A percentile compares a stretch with the other conserved stretches of the same genome.
Evolutionary conservation across 1,140 invertebrate species (phyloP).

Genomic region (Zaprionus tsacasi): DNA sequence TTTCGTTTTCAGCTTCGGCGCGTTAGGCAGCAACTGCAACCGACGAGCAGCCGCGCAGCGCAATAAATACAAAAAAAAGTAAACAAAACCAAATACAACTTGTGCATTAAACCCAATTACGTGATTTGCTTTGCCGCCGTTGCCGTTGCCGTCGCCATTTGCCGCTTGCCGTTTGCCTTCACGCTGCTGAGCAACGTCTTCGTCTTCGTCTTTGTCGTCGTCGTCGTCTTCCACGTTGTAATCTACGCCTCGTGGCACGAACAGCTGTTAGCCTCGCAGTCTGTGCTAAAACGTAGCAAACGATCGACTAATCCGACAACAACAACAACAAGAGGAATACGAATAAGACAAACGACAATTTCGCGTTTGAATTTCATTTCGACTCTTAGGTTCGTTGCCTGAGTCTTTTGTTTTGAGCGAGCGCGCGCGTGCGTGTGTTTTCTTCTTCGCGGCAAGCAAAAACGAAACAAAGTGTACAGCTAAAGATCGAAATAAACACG

Average conservation of each 20-base stretch:
- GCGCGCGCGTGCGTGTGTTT: slow-evolving; percentile 57
- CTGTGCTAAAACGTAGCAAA: slow-evolving; percentile 19
- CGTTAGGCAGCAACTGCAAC: slow-evolving; percentile 60
- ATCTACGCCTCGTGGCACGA: slow-evolving; percentile 27
- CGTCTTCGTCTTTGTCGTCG: slow-evolving; percentile 22
- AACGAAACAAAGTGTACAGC: slow-evolving; percentile 48
- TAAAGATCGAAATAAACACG: slow-evolving; percentile 59
- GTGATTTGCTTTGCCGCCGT: slow-evolving; percentile 54
- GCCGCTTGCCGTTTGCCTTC: slow-evolving; percentile 34
- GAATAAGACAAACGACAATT: slow-evolving; percentile 1
- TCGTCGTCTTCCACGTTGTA: slow-evolving; percentile 38
- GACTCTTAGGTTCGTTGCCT: slow-evolving; percentile 70
- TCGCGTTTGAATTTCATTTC: slow-evolving; percentile 33
- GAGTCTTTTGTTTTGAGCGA: slow-evolving; percentile 71
- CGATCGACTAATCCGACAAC: slow-evolving; percentile 27
- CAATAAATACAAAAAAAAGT: slow-evolving; percentile 28
- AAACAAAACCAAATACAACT: slow-evolving; percentile 40
- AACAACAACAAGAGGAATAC: slow-evolving; percentile 13
- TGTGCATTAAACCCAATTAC: slow-evolving; percentile 62
- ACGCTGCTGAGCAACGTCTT: slow-evolving; percentile 39
- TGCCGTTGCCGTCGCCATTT: slow-evolving; percentile 12
- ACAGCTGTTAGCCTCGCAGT: slow-evolving; percentile 45
- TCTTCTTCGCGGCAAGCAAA: slow-evolving; percentile 28
- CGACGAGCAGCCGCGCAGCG: slow-evolving; percentile 26
- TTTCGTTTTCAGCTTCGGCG: slow-evolving; percentile 72